These are phyloP conservation scores for Cremastobaeus sp. DNA, from an alignment of 2,888 invertebrate genomes.

Conservation along the genomic window DNA sequence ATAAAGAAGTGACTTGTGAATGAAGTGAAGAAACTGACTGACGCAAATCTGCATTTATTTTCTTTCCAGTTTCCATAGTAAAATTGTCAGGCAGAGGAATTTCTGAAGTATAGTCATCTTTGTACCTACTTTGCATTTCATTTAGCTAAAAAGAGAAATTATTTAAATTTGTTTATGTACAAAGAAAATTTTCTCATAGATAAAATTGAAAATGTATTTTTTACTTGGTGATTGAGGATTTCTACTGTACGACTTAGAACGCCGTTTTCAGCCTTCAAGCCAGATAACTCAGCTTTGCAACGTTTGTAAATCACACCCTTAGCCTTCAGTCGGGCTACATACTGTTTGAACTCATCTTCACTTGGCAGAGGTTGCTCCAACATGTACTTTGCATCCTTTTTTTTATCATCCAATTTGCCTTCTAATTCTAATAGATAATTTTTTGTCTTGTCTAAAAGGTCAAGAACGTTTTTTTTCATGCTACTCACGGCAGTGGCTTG, in stretches of 20 bases:
- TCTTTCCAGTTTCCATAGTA: conserved; percentile 64
- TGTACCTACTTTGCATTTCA: conserved; percentile 44
- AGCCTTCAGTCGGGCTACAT: conserved; percentile 88
- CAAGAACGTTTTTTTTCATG: conserved; percentile 82
- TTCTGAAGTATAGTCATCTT: conserved; percentile 28
- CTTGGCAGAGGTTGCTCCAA: conserved; percentile 69
- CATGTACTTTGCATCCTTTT: conserved; percentile 66
- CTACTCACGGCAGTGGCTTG: conserved; percentile 89
- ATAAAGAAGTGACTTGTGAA: conserved; percentile 65
- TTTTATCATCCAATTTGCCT: conserved; percentile 67
- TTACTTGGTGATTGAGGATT: conserved; percentile 83
- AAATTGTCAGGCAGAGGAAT: conserved; percentile 64
- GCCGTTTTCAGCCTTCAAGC: conserved; percentile 87
- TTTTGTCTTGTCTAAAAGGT: conserved; percentile 75
- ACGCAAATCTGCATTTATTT: conserved; percentile 67
- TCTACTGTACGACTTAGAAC: conserved; percentile 87
- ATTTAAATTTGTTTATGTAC: too few relatives aligned
- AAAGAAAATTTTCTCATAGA: background rate
- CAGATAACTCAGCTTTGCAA: conserved; percentile 86
- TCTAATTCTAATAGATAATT: conserved; percentile 85
- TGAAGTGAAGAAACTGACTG: conserved; percentile 63
- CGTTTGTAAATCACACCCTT: conserved; percentile 91
- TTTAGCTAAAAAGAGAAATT: conserved; percentile 52
- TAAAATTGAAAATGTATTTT: background rate
- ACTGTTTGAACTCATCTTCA: conserved; percentile 91